Evolutionary conservation across 1,140 invertebrate genomes (phyloP), one percentile per base, ranked within the genome.

Genomic region (Caerostris darwini): DNA sequence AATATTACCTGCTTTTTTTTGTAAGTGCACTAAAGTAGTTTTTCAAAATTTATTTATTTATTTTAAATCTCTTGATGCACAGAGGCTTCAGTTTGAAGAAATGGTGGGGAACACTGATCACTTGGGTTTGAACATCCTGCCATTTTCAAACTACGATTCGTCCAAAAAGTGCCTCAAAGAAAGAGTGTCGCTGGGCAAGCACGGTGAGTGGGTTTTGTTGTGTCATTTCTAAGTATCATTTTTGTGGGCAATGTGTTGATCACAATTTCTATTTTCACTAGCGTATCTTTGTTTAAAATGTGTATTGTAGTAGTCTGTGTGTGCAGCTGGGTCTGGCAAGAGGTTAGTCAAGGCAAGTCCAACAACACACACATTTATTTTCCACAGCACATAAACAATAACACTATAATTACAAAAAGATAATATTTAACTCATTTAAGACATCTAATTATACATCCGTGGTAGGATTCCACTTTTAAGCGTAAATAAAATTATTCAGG

Each of bases 61-160:
- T 69, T 90, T 81, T 59, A 7, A 34, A n/a, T 34, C 34, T 34
- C 34, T 34, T 34, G 34, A 34, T 34, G 34, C 34, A 34, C 95
- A 98, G 98, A 97, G 97, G 95, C 96, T 96, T 87, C 59, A 95
- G n/a, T 98, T 97, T 95, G 95, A 96, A 17, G 98, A 98, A 96
- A 96, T 98, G 95, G 96, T 97, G 3, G 96, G 97, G 94, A 97
- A 97, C 10, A 97, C 97, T 95, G 96, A 97, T 7, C 96, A 98
- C 14, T 95, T 98, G 8, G 97, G 95, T 90, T 97, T 97, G 0
- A 97, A 97, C 96, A 54, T 90, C 14, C 87, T 93, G 17, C 59
- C 82, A 3, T 67, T 93, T 54, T 94, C 87, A 12, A 77, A 94
- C 82, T 54, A 67, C 64, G 88, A 94, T 67, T 83, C 3, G 71